These are phyloP conservation scores for Oedothorax gibbosus DNA, from an alignment of 1,140 invertebrate genomes.

Conservation along the genomic window DNA sequence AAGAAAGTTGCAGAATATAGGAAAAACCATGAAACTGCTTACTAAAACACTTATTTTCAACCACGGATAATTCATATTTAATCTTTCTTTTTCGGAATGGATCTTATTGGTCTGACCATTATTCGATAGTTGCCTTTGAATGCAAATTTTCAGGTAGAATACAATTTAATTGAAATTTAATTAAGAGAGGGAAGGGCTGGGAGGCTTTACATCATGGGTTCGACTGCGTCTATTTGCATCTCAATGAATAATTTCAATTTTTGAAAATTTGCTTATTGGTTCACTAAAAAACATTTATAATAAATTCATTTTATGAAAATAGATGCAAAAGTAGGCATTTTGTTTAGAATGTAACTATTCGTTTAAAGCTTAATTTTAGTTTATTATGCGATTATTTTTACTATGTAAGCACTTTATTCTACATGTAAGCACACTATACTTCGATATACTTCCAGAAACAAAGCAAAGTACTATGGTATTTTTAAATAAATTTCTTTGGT, in stretches of 20 bases:
- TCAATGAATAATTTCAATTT: neutral
- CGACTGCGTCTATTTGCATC: neutral
- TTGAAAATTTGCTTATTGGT: neutral
- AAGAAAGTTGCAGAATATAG: neutral
- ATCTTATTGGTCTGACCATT: constrained; percentile 17
- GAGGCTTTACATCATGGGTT: too few species aligned
- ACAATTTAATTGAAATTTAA: constrained; percentile 45
- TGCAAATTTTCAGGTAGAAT: constrained; percentile 39
- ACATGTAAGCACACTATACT: too few species aligned
- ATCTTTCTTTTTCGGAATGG: constrained; percentile 29
- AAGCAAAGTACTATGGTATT: too few species aligned
- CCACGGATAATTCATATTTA: constrained; percentile 29
- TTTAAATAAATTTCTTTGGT: too few species aligned
- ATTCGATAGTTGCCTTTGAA: constrained; percentile 14
- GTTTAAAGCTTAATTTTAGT: too few species aligned
- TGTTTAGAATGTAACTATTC: too few species aligned
- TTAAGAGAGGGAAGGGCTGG: constrained; percentile 14
- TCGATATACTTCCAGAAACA: too few species aligned
- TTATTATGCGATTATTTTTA: too few species aligned
- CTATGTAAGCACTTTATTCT: too few species aligned
- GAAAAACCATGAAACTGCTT: constrained; percentile 31
- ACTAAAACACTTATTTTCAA: constrained; percentile 7
- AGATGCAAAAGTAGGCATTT: too few species aligned
- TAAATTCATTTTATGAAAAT: neutral
- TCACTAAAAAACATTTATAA: neutral